Evolutionary conservation across 2,113 vertebrate genomes (phyloP).

Genomic region (Ageneiosus marmoratus): DNA sequence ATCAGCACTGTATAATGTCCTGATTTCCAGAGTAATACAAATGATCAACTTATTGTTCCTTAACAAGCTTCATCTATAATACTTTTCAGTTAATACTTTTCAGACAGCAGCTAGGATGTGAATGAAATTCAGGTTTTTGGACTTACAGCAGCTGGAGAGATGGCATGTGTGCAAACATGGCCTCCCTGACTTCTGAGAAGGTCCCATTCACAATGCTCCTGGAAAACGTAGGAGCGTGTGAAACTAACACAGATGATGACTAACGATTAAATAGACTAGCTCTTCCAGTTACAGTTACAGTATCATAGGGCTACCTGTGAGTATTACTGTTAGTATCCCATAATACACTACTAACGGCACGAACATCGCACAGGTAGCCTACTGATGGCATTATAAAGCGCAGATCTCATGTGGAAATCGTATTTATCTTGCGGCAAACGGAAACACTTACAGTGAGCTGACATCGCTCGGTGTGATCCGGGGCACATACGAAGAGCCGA

Average conservation of each 20-base stretch:
- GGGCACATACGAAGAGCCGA: slow-evolving; percentile 84
- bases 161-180: slow-evolving; percentile 92
- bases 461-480: slow-evolving; percentile 83
- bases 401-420: background rate
- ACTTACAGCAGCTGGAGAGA: slow-evolving; percentile 94
- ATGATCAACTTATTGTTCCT: background rate
- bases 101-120: background rate
- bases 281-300: background rate
- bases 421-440: background rate
- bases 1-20: background rate
- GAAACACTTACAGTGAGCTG: slow-evolving; percentile 84
- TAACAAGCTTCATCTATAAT: background rate
- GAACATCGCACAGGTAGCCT: background rate
- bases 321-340: background rate
- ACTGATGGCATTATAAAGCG: background rate
- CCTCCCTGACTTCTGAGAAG: slow-evolving; percentile 91
- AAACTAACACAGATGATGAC: background rate
- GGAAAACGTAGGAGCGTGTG: background rate
- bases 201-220: slow-evolving; percentile 97
- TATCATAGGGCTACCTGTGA: background rate
- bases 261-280: background rate
- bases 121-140: background rate
- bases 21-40: background rate
- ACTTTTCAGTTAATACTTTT: background rate
- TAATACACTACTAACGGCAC: background rate